A percentile compares a stretch with the other conserved stretches of the same genome.
These are phyloP conservation scores for Cossypha heuglini DNA, from an alignment of 2,797 vertebrate species.

Conservation along the genomic window DNA sequence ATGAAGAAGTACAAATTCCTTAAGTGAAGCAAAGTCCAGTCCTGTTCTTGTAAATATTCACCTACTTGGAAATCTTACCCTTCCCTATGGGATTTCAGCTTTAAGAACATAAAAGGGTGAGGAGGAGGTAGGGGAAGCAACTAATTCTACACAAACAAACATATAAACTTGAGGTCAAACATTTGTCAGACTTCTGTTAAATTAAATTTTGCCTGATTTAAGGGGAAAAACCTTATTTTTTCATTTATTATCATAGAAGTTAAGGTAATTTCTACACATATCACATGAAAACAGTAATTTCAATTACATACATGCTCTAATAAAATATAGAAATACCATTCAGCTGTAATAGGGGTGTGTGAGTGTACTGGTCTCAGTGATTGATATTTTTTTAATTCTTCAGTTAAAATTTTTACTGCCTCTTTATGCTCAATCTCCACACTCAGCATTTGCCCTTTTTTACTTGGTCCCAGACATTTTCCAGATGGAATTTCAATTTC, in stretches of 20 bases:
- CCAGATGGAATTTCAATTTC: neutral
- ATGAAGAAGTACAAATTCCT: neutral
- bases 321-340: neutral
- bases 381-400: neutral
- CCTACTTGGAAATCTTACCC: neutral
- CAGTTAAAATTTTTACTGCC: neutral
- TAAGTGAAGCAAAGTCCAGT: neutral
- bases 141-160: neutral
- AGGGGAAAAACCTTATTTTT: neutral
- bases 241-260: neutral
- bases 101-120: neutral
- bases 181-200: neutral
- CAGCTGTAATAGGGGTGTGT: neutral
- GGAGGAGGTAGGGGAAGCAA: neutral
- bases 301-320: neutral
- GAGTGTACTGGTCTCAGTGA: neutral
- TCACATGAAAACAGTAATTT: neutral
- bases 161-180: neutral
- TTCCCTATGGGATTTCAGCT: neutral
- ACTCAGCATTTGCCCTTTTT: neutral
- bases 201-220: neutral
- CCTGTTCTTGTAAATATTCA: neutral
- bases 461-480: neutral
- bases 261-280: neutral
- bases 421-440: neutral